These are phyloP conservation scores for Pyrocoelia pectoralis DNA, from an alignment of 2,888 invertebrate species.

Conservation along the genomic window DNA sequence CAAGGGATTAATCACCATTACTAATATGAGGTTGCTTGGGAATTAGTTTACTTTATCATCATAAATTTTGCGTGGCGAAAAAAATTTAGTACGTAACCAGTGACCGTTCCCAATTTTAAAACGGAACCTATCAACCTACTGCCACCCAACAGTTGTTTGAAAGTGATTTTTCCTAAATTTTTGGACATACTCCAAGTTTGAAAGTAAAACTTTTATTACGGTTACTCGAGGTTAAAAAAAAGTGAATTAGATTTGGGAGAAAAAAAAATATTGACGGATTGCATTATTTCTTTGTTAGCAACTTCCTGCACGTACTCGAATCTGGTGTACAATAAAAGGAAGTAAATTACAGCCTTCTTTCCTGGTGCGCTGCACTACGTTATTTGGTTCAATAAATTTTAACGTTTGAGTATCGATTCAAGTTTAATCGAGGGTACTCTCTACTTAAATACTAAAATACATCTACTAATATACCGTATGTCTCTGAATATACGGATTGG, in stretches of 20 bases:
- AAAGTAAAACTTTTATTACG: conserved; percentile 5
- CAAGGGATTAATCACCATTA: conserved; percentile 13
- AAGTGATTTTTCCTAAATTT: neutral
- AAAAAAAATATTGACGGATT: neutral
- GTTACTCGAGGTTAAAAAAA: neutral
- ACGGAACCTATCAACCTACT: neutral
- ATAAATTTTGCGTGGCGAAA: conserved; percentile 7
- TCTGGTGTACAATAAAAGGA: conserved; percentile 12
- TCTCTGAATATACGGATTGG: neutral
- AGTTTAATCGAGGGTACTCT: conserved; percentile 12
- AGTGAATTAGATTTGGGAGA: neutral
- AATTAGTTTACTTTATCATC: conserved; percentile 13
- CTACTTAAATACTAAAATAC: conserved; percentile 8
- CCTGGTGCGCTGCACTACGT: conserved; percentile 11
- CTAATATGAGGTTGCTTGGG: conserved; percentile 12
- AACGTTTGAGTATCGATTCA: conserved; percentile 13
- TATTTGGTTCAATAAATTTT: conserved; percentile 15
- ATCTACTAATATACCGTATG: conserved; percentile 4
- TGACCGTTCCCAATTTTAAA: conserved; percentile 1
- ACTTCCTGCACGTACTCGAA: conserved; percentile 11
- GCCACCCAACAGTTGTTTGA: no score
- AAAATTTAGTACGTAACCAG: neutral
- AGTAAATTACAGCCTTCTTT: conserved; percentile 11
- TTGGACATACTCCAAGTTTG: conserved; percentile 1
- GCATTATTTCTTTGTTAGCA: conserved; percentile 3